Percentiles rank a stretch among this genome's conserved stretches.
Evolutionary conservation across 2,888 invertebrate species (phyloP).

Genomic region (Dioctria linearis): DNA sequence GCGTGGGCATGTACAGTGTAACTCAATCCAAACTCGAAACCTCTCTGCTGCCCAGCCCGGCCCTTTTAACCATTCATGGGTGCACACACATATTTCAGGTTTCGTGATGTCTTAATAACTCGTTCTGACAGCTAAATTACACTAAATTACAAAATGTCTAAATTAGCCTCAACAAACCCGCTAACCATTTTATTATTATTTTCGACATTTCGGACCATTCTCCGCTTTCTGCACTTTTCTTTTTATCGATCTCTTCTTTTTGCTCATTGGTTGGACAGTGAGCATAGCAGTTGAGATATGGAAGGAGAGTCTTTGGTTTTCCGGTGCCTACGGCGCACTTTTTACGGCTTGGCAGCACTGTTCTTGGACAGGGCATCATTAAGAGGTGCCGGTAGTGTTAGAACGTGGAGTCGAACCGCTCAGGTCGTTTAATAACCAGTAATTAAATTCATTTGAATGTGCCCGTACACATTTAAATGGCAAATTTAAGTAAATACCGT

Average conservation of each 20-base stretch:
- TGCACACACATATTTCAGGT: slow-evolving; percentile 52
- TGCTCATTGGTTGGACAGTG: slow-evolving; percentile 41
- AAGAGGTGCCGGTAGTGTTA: slow-evolving; percentile 10
- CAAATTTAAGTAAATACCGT: slow-evolving; percentile 18
- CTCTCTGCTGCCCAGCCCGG: neutral
- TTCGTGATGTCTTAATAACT: slow-evolving; percentile 61
- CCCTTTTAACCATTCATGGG: neutral
- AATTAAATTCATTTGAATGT: slow-evolving; percentile 34
- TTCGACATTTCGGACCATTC: slow-evolving; percentile 56
- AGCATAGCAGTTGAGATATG: slow-evolving; percentile 23
- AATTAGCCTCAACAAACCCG: slow-evolving; percentile 60
- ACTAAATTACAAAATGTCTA: slow-evolving; percentile 61
- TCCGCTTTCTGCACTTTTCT: slow-evolving; percentile 45
- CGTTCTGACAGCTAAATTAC: slow-evolving; percentile 62
- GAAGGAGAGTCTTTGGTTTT: slow-evolving; percentile 37
- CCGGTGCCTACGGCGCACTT: slow-evolving; percentile 32
- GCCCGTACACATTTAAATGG: slow-evolving; percentile 23
- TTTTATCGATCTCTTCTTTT: slow-evolving; percentile 33
- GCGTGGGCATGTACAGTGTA: neutral
- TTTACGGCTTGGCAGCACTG: slow-evolving; percentile 28
- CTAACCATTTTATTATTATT: slow-evolving; percentile 61
- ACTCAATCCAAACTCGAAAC: neutral
- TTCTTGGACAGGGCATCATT: slow-evolving; percentile 21
- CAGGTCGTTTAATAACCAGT: slow-evolving; percentile 8
- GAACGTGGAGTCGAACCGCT: neutral